Conservation (phyloP, 2,113 vertebrate genomes). For the Arenaria interpres region DNA sequence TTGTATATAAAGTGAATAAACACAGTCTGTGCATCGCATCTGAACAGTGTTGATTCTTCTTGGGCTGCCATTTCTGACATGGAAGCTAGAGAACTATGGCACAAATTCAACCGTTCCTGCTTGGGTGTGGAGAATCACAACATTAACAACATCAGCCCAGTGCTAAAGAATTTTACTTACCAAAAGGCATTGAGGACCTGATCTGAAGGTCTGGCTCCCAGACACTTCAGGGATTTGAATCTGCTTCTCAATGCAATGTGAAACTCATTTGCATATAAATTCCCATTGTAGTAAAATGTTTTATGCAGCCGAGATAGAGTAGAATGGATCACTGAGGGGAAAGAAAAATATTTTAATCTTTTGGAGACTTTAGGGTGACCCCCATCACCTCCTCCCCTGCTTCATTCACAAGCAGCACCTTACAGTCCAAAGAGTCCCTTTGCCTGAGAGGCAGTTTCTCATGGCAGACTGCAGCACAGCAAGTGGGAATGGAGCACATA, state of each 20-base stretch:
- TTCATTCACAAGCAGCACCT: neutral
- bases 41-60: neutral
- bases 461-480: neutral
- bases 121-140: neutral
- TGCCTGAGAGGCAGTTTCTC: neutral
- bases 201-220: neutral
- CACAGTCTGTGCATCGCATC: neutral
- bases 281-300: neutral
- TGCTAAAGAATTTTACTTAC: neutral
- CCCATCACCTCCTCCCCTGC: neutral
- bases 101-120: neutral
- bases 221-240: conserved; percentile 5
- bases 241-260: neutral
- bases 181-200: neutral
- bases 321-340: neutral
- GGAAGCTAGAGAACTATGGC: neutral
- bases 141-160: neutral
- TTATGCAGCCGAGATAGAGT: neutral
- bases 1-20: neutral
- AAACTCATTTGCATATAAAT: conserved; percentile 40
- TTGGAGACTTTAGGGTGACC: neutral
- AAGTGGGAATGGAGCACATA: neutral
- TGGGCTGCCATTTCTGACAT: neutral
- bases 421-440: neutral
- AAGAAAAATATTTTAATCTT: conserved; percentile 21